Evolutionary conservation across 2,113 vertebrate species (phyloP).

Genomic region (Podarcis raffonei): DNA sequence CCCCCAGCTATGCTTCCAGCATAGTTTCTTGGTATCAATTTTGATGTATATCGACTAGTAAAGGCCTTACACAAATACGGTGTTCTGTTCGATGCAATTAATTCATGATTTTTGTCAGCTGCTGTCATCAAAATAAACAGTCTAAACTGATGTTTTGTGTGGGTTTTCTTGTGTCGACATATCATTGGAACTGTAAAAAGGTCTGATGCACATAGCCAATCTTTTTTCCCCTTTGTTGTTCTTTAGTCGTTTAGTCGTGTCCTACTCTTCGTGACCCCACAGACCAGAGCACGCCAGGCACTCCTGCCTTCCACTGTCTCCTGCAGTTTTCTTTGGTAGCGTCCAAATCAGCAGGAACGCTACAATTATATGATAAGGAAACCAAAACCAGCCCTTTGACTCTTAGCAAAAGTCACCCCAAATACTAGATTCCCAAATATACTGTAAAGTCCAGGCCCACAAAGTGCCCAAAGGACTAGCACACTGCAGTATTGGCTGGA

Average conservation of each 20-base stretch:
- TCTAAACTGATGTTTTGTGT: conserved; percentile 56
- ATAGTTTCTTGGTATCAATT: conserved; percentile 47
- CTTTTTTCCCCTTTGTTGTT: too few relatives aligned
- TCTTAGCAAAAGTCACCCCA: not conserved
- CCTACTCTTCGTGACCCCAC: too few relatives aligned
- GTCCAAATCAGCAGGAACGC: not conserved
- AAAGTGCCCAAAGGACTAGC: not conserved
- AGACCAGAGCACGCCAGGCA: too few relatives aligned
- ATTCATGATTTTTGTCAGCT: conserved; percentile 46
- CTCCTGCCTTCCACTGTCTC: too few relatives aligned
- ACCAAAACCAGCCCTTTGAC: not conserved
- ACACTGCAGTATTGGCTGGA: not conserved
- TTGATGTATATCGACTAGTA: conserved; percentile 57
- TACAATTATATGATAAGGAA: too few relatives aligned
- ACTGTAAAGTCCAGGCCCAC: not conserved
- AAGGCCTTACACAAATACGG: conserved; percentile 53
- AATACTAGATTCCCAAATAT: too few relatives aligned
- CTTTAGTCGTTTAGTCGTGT: too few relatives aligned
- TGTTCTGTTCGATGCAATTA: conserved; percentile 57
- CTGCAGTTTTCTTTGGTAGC: too few relatives aligned
- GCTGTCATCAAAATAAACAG: conserved; percentile 68
- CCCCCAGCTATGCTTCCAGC: conserved; percentile 43
- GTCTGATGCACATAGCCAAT: not conserved
- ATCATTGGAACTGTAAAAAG: not conserved
- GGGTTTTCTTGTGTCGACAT: conserved; percentile 45